Base-by-base conservation (phyloP, 2,797 vertebrate species). In the Sebastes wilsoni region DNA sequence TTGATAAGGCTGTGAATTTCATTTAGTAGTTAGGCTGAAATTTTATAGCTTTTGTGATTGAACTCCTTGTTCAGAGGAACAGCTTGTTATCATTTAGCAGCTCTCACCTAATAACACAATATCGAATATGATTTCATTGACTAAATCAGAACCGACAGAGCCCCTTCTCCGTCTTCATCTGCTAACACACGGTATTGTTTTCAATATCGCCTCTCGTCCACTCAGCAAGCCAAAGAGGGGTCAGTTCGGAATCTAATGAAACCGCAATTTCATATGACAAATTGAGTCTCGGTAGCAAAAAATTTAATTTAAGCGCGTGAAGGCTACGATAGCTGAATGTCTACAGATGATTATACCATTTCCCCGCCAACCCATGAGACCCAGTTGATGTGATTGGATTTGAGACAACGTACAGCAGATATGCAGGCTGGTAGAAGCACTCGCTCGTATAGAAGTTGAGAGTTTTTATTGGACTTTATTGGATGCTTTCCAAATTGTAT, bases 211-310 rank as follows among this genome's bases (percentile, higher is more conserved):
- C 42, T 58, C 74, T 34, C 1, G 68, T 88, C 81, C 70, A 79
- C 46, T 83, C 71, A 7, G 58, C 42, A 38, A 82, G 80, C 61
- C 84, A 84, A 86, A 82, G 79, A 67, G 11, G 61, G 88, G 90
- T 93, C 87, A 88, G 62, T 65, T 68, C 9, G 23, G 67, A 91
- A 93, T 92, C 75, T 87, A 92, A 93, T 93, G 75, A 88, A 91
- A 77, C 80, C 27, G 66, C 82, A 84, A 85, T 92, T 91, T 85
- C 68, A 82, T 55, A 66, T 75, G 84, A 88, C 73, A 90, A 93
- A 93, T 89, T 90, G 76, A 91, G 82, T 92, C 86, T 79, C 10
- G 2, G 81, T 86, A 69, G n/a, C 36, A 61, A 83, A 75, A 8
- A 84, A 93, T 87, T 74, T 2, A 90, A 90, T 93, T 87, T 77